Evolutionary conservation across 1,140 invertebrate genomes (phyloP), one percentile per base, ranked within the genome.

Genomic region (Carposina sasakii): DNA sequence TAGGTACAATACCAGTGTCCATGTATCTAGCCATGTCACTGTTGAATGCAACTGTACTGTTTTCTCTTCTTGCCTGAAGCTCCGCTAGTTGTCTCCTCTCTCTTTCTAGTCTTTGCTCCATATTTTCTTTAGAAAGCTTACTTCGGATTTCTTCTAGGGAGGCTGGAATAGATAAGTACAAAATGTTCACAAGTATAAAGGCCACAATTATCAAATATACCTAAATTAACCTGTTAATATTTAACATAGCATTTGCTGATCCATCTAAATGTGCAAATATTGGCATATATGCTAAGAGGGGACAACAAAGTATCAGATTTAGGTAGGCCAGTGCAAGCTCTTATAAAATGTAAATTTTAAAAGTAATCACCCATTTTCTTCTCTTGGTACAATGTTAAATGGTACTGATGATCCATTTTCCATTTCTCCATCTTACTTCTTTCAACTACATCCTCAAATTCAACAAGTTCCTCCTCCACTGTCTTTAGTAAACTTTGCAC

Each of bases 311-410:
- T n/a, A n/a, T n/a, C n/a, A n/a, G n/a, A n/a, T n/a, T n/a, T n/a
- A n/a, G n/a, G n/a, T n/a, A n/a, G n/a, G n/a, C n/a, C n/a, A n/a
- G n/a, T n/a, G n/a, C n/a, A n/a, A n/a, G n/a, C n/a, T n/a, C n/a
- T n/a, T n/a, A n/a, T n/a, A n/a, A n/a, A n/a, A n/a, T n/a, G n/a
- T n/a, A n/a, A n/a, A n/a, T n/a, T n/a, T n/a, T n/a, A n/a, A n/a
- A n/a, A n/a, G n/a, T n/a, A n/a, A n/a, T n/a, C n/a, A 78, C 77
- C 68, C 76, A 81, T 77, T 70, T 83, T 83, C 47, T 79, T 77
- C 60, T 79, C 73, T 45, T 81, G 76, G 37, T 81, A 83, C 45
- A 83, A 48, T 49, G 65, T 73, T 5, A 83, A 51, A 39, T 81
- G 76, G 44, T 84, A 81, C 34, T 81, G 77, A 48, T 84, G 81